Evolutionary conservation across 2,888 invertebrate species (phyloP).

Genomic region (Melanostoma scalare): DNA sequence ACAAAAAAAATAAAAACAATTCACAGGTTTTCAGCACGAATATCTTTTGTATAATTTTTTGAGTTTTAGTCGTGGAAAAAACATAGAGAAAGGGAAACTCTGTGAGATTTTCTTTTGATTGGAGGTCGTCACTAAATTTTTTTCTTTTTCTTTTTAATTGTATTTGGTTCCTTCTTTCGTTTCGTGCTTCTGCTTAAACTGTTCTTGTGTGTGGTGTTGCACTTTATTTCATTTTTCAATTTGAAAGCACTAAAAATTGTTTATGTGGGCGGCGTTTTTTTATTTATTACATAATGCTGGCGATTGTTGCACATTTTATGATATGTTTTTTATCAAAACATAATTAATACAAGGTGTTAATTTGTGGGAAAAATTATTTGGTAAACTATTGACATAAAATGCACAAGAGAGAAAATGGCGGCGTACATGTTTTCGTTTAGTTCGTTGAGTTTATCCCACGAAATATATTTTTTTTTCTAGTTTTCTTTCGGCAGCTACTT

Average conservation of each 20-base stretch:
- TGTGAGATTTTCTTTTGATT: conserved; percentile 69
- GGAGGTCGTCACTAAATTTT: conserved; percentile 70
- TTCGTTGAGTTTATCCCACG: conserved; percentile 75
- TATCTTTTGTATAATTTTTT: conserved; percentile 50
- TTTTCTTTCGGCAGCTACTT: conserved; percentile 19
- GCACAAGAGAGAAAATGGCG: conserved; percentile 78
- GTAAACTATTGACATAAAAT: conserved; percentile 77
- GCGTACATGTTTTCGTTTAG: conserved; percentile 75
- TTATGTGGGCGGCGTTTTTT: conserved; percentile 59
- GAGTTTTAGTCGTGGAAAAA: conserved; percentile 65
- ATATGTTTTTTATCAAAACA: conserved; percentile 72
- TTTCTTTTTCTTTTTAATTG: conserved; percentile 38
- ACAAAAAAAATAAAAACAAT: conserved; percentile 47
- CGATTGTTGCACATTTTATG: conserved; percentile 72
- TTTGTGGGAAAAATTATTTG: conserved; percentile 67
- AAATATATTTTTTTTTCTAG: conserved; percentile 66
- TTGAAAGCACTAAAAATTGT: conserved; percentile 57
- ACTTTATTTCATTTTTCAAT: conserved; percentile 47
- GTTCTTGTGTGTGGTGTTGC: conserved; percentile 66
- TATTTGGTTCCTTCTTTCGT: conserved; percentile 61
- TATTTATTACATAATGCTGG: conserved; percentile 75
- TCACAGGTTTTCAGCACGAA: conserved; percentile 59
- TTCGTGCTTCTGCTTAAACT: conserved; percentile 65
- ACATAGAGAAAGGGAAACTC: conserved; percentile 64
- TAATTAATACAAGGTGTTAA: conserved; percentile 64